Percentiles rank a stretch among this genome's conserved stretches.
phyloP scores from a whole-genome alignment of 2,888 invertebrate species.

The Hetaerina titia region DNA sequence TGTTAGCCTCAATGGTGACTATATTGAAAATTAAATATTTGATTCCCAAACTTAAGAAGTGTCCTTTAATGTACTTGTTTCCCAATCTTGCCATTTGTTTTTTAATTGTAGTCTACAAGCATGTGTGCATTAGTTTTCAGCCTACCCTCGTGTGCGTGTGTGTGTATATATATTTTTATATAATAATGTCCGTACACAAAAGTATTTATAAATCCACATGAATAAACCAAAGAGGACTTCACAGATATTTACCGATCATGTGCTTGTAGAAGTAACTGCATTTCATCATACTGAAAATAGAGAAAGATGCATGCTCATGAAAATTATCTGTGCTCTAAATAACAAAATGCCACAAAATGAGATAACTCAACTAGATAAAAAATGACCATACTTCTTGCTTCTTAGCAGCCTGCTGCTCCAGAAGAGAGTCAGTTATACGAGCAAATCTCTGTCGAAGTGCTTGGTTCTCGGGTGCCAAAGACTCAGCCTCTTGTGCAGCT shows the following conservation, averaged over 20 bases:
- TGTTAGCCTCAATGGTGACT: too few species aligned
- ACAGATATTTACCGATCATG: not conserved
- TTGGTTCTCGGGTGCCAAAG: constrained; percentile 91
- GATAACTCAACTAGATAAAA: not conserved
- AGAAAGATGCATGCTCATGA: not conserved
- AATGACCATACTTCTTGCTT: constrained; percentile 43
- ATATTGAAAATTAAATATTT: too few species aligned
- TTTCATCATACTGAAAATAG: constrained; percentile 58
- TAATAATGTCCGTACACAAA: not conserved
- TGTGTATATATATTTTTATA: too few species aligned
- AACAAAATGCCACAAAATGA: not conserved
- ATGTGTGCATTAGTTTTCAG: too few species aligned
- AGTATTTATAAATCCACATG: not conserved
- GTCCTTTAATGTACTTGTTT: too few species aligned
- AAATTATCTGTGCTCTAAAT: not conserved
- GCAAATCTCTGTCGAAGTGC: constrained; percentile 90
- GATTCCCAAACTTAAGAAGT: too few species aligned
- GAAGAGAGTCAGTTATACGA: constrained; percentile 87
- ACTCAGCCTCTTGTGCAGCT: constrained; percentile 87
- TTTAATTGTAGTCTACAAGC: too few species aligned
- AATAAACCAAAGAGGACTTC: not conserved
- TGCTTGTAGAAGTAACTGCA: constrained; percentile 42
- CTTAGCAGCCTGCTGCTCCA: constrained; percentile 82
- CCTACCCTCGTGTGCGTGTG: too few species aligned
- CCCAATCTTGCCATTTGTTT: too few species aligned